Evolutionary conservation across 2,797 vertebrate genomes (phyloP).

Genomic region (Serranus cabrilla): DNA sequence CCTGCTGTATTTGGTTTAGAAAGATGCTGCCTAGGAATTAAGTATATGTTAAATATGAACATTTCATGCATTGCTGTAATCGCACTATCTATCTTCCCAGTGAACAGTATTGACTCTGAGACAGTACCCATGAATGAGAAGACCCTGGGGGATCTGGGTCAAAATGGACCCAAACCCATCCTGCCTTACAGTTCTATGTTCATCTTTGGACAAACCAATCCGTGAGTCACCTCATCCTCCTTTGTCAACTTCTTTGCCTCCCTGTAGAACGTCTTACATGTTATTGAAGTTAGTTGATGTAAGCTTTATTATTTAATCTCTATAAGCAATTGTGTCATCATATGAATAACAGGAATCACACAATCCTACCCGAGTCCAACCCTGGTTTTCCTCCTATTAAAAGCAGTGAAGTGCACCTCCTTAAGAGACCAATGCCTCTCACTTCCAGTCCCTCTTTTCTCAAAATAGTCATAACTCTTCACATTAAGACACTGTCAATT

Average conservation of each 20-base stretch:
- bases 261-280: background rate
- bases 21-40: background rate
- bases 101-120: constrained; percentile 92
- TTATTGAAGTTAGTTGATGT: background rate
- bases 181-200: constrained; percentile 98
- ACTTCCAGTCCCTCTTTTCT: background rate
- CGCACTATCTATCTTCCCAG: constrained; percentile 73
- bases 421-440: constrained; percentile 1
- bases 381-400: background rate
- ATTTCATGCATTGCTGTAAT: background rate
- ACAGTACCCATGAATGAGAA: constrained; percentile 90
- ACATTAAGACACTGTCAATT: background rate
- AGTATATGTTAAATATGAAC: background rate
- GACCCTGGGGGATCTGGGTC: constrained; percentile 85
- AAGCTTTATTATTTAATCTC: background rate
- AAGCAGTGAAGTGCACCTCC: background rate
- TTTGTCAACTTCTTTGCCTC: background rate
- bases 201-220: constrained; percentile 92
- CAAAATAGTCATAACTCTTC: background rate
- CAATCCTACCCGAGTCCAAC: background rate
- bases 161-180: constrained; percentile 89
- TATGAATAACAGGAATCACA: background rate
- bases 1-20: background rate
- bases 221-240: constrained; percentile 88
- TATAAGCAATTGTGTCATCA: background rate